These are phyloP conservation scores for Syndactyla subalaris DNA, from an alignment of 2,797 vertebrate genomes.

Conservation along the genomic window DNA sequence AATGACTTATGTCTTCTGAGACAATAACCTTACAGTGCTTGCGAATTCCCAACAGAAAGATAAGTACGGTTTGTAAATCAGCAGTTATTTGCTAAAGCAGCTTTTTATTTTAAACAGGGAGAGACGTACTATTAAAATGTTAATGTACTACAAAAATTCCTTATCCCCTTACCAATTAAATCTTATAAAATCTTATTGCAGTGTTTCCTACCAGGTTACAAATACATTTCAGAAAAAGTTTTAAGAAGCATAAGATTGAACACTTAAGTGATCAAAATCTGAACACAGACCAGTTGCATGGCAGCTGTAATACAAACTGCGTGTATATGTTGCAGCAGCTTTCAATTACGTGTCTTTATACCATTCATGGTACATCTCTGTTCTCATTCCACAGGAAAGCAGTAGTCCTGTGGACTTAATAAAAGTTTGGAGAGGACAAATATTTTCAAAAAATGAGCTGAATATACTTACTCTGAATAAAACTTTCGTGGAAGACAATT, in stretches of 20 bases:
- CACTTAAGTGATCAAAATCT: neutral
- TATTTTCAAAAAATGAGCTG: neutral
- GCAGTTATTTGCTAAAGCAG: neutral
- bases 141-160: neutral
- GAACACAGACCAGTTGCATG: neutral
- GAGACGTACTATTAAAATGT: neutral
- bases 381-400: neutral
- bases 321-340: neutral
- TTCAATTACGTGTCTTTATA: neutral
- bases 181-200: neutral
- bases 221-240: neutral
- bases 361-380: neutral
- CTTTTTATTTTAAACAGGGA: neutral
- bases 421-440: neutral
- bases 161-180: neutral
- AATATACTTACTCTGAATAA: neutral
- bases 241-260: neutral
- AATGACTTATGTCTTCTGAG: neutral
- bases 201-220: neutral
- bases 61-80: neutral
- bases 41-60: neutral
- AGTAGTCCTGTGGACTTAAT: neutral
- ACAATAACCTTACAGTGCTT: neutral
- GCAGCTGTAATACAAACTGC: neutral
- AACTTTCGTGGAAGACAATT: neutral